Conservation (phyloP, 2,888 invertebrate genomes). For the Deilephila elpenor region DNA sequence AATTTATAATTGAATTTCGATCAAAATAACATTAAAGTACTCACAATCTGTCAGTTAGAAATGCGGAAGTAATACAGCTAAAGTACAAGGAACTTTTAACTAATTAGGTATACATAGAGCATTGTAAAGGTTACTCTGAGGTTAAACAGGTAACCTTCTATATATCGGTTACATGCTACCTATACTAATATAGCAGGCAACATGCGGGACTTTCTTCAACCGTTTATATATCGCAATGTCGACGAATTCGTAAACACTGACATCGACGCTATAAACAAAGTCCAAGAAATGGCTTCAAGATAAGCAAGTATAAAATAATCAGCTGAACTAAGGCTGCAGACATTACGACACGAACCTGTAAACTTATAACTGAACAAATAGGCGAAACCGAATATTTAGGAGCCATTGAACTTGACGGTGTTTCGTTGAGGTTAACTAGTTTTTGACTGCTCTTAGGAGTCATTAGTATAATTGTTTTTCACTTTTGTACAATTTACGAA, state of each 20-base stretch:
- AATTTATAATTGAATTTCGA: background rate
- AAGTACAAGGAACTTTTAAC: conserved; percentile 50
- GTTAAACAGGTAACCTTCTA: conserved; percentile 65
- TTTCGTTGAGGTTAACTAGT: conserved; percentile 12
- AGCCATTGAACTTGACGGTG: conserved; percentile 27
- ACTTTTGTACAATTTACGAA: conserved; percentile 11
- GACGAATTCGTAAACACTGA: conserved; percentile 35
- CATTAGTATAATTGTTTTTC: conserved; percentile 18
- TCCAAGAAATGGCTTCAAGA: conserved; percentile 35
- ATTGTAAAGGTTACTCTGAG: conserved; percentile 54
- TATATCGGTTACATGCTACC: conserved; percentile 67
- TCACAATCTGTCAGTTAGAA: conserved; percentile 37
- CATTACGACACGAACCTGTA: conserved; percentile 23
- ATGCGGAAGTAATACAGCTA: conserved; percentile 48
- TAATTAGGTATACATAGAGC: conserved; percentile 49
- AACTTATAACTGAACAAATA: conserved; percentile 48
- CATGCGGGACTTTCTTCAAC: conserved; percentile 60
- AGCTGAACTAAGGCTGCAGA: conserved; percentile 28
- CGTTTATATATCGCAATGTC: conserved; percentile 31
- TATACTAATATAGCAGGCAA: conserved; percentile 52
- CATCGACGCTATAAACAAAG: conserved; percentile 36
- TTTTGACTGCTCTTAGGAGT: conserved; percentile 21
- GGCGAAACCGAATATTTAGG: conserved; percentile 11
- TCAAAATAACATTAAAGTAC: background rate
- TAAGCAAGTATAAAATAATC: conserved; percentile 36